Conservation (phyloP, 2,797 vertebrate genomes). For the Sparidentex hasta region DNA sequence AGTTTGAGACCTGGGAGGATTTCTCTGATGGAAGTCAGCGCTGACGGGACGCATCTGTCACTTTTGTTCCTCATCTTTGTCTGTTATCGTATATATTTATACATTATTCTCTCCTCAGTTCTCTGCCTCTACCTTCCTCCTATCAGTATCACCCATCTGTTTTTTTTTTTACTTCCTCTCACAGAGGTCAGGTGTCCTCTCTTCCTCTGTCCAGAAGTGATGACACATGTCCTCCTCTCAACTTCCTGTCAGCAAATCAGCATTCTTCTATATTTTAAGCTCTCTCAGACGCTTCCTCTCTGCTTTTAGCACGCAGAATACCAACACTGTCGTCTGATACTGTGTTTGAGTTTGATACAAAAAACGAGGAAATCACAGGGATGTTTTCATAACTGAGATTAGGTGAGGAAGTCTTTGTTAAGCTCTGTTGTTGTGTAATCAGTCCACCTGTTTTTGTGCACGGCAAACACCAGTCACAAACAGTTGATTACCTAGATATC, state of each 20-base stretch:
- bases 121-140: not conserved
- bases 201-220: slow-evolving; percentile 26
- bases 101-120: not conserved
- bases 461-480: too few species aligned
- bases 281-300: slow-evolving; percentile 21
- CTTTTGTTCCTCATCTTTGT: not conserved
- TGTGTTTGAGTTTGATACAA: not conserved
- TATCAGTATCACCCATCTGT: not conserved
- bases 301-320: not conserved
- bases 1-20: not conserved
- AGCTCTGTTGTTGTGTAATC: not conserved
- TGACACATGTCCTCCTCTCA: slow-evolving; percentile 29
- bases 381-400: not conserved
- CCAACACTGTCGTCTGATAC: not conserved
- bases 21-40: not conserved
- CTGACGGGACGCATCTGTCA: too few species aligned
- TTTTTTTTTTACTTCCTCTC: slow-evolving; percentile 30
- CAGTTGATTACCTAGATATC: not conserved
- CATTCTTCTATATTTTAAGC: slow-evolving; percentile 20
- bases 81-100: not conserved
- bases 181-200: slow-evolving; percentile 29
- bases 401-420: not conserved
- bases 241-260: slow-evolving; percentile 33
- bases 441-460: too few species aligned
- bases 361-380: not conserved